Percentiles rank a stretch among this genome's conserved stretches.
These are phyloP conservation scores for Spheniscus humboldti DNA, from an alignment of 2,797 vertebrate species.

Conservation along the genomic window DNA sequence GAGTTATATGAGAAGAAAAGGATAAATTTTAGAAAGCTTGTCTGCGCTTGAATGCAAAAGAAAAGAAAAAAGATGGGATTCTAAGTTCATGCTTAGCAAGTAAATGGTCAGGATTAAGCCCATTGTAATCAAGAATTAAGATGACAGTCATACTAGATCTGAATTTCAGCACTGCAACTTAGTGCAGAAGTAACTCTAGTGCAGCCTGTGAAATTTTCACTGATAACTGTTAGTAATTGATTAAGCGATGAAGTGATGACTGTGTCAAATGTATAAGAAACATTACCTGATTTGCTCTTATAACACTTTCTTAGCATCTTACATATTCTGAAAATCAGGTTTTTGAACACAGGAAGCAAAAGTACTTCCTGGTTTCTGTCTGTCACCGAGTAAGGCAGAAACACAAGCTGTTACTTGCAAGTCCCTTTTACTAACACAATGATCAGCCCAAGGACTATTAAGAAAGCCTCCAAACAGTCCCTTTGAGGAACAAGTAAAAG, in stretches of 20 bases:
- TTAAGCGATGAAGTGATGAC: not conserved
- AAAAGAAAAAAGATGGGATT: not conserved
- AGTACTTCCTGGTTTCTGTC: not conserved
- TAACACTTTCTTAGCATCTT: not conserved
- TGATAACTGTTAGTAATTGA: not conserved
- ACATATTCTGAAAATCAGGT: not conserved
- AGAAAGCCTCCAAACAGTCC: not conserved
- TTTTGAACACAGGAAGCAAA: not conserved
- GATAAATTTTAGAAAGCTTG: not conserved
- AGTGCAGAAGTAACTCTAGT: not conserved
- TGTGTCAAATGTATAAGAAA: not conserved
- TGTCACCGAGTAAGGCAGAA: not conserved
- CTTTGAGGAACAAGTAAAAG: slow-evolving; percentile 18
- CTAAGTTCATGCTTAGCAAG: not conserved
- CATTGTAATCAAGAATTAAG: not conserved
- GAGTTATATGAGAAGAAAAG: not conserved
- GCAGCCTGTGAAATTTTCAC: not conserved
- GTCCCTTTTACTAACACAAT: not conserved
- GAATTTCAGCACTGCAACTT: not conserved
- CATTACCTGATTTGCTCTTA: not conserved
- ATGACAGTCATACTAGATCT: not conserved
- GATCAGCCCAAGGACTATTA: not conserved
- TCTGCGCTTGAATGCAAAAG: not conserved
- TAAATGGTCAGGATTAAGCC: not conserved
- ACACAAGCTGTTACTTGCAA: not conserved